A percentile compares a stretch with the other conserved stretches of the same genome.
Evolutionary conservation across 1,140 invertebrate species (phyloP).

Genomic region (Bemisia tabaci): DNA sequence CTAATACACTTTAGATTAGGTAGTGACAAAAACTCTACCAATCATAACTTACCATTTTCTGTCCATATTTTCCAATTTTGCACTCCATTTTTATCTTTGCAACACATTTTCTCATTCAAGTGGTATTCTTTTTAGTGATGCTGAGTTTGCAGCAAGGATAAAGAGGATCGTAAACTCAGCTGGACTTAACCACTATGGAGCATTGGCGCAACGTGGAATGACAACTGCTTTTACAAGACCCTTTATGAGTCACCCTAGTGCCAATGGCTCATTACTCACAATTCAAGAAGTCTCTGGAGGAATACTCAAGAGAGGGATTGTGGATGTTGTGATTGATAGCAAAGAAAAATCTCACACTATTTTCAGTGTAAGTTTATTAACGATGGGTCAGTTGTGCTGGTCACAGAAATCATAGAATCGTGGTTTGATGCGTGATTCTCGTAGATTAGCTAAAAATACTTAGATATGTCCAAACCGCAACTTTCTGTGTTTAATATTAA

Average conservation of each 20-base stretch:
- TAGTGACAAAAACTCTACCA: too few relatives aligned
- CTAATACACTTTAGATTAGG: too few relatives aligned
- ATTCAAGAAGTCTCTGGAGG: conserved; percentile 60
- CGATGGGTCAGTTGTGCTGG: too few relatives aligned
- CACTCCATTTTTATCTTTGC: too few relatives aligned
- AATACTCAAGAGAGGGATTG: conserved; percentile 56
- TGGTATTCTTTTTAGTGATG: not conserved
- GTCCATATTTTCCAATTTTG: too few relatives aligned
- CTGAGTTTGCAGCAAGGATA: conserved; percentile 30
- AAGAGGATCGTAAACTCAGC: conserved; percentile 30
- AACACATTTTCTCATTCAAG: too few relatives aligned
- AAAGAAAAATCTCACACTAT: conserved; percentile 30
- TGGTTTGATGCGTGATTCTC: too few relatives aligned
- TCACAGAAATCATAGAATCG: too few relatives aligned
- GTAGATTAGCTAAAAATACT: too few relatives aligned
- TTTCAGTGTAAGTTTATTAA: conserved; percentile 28
- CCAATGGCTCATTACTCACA: conserved; percentile 54
- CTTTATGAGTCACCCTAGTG: conserved; percentile 40
- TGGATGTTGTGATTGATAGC: conserved; percentile 42
- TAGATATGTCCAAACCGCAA: too few relatives aligned
- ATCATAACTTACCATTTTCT: too few relatives aligned
- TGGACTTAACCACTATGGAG: conserved; percentile 48
- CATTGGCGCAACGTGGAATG: conserved; percentile 47
- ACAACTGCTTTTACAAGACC: conserved; percentile 52
- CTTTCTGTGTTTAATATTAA: too few relatives aligned